Conservation (phyloP, 1,140 invertebrate species). For the Atta cephalotes region DNA sequence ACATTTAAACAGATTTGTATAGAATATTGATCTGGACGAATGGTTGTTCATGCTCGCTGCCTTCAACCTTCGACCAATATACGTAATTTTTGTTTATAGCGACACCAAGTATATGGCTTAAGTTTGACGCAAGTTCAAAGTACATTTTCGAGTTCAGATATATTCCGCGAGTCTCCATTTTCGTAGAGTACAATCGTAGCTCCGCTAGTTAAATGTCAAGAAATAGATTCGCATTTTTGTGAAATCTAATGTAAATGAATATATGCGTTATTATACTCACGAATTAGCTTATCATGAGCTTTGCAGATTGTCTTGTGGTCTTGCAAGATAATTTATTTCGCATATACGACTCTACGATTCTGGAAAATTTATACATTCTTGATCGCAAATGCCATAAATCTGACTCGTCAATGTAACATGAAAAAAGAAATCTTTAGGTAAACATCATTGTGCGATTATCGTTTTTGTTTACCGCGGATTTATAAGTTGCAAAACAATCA, state of each 20-base stretch:
- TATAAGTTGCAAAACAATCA: constrained; percentile 17
- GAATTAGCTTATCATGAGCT: constrained; percentile 81
- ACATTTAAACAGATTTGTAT: constrained; percentile 3
- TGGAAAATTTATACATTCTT: constrained; percentile 92
- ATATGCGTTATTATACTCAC: background rate
- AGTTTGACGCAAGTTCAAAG: constrained; percentile 84
- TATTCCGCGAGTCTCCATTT: constrained; percentile 86
- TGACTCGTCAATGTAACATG: constrained; percentile 10
- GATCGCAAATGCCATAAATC: constrained; percentile 85
- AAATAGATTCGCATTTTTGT: constrained; percentile 1
- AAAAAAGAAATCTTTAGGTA: constrained; percentile 14
- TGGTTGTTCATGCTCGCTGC: constrained; percentile 85
- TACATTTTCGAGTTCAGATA: constrained; percentile 85
- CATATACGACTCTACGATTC: constrained; percentile 94
- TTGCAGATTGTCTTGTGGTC: constrained; percentile 91
- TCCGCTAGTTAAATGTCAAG: constrained; percentile 84
- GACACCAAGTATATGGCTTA: constrained; percentile 89
- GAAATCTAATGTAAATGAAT: constrained; percentile 1
- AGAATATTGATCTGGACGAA: constrained; percentile 7
- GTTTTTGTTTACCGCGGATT: constrained; percentile 22
- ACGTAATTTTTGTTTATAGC: constrained; percentile 89
- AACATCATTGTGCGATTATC: background rate
- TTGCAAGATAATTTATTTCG: constrained; percentile 90
- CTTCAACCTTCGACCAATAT: constrained; percentile 92
- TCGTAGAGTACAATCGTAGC: constrained; percentile 88